Evolutionary conservation across 2,797 vertebrate species (phyloP), one percentile per base, ranked within the genome.

Genomic region (Gephyroberyx darwinii): DNA sequence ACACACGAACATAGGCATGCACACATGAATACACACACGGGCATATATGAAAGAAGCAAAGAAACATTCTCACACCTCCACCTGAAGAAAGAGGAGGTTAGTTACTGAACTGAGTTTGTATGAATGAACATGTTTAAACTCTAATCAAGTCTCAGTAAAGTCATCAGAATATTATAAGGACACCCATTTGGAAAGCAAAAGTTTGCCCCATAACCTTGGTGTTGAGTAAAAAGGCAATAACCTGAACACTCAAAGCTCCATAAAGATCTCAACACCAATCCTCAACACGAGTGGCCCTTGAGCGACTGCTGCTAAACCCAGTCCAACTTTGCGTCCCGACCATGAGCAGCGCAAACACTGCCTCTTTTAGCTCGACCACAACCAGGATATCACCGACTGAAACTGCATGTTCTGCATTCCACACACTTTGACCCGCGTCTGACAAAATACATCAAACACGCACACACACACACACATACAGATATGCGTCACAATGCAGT

Each of bases 331-430:
- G 37, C 45, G 8, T 69, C 65, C 43, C 39, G 10, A 80, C 69
- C 64, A 51, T 17, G 14, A 70, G 69, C 54, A 71, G 55, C 9
- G 10, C 78, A 82, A 82, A 81, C 74, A 74, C 64, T n/a, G 2
- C 13, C 77, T 76, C 76, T 84, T 86, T 78, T 76, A 81, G 65
- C 74, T 50, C 71, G 52, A 67, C 73, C 70, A 14, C 84, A 67
- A 75, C 14, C 77, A 22, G 16, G 45, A 66, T 83, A 86, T 88
- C 85, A 14, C 75, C 14, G 58, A 37, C 78, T 70, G 45, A 87
- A 88, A 88, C 86, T 88, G 80, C 77, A 35, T 83, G 83, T 84
- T 85, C 77, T 81, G 79, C 86, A 90, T 91, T 89, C 88, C 90
- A 86, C 77, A 75, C 74, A 83, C 82, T 74, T 76, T 80, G 79